Evolutionary conservation across 2,113 vertebrate genomes (phyloP), one percentile per base, ranked within the genome.

Genomic region (Promerops cafer): DNA sequence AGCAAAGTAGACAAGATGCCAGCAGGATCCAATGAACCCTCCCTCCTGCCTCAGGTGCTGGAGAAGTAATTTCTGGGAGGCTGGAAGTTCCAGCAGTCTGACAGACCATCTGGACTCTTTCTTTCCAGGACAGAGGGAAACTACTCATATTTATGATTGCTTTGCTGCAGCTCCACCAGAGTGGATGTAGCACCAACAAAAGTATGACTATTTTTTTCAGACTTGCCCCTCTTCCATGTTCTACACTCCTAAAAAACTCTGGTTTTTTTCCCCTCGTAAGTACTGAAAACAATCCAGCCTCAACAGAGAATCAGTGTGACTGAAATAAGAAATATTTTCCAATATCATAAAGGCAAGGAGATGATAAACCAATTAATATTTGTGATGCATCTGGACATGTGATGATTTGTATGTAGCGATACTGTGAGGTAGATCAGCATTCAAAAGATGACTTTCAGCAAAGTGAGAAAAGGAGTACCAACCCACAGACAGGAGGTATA

Each of bases 191-290:
- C 35, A 87, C 7, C 24, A 63, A 49, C 3, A 2, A 60, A 28
- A 57, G 35, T 17, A 28, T 0, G 1, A 66, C 17, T 42, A 17
- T 9, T 45, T 45, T 49, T 80, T 91, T 57, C 56, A 94, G 40
- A 54, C 19, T 66, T 54, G 4, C 4, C 16, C 6, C 17, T 88
- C n/a, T 79, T 83, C 66, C 42, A 54, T 11, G 8, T 49, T 57
- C 54, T 60, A 56, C 16, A 23, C 33, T 57, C 13, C 40, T 61
- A 40, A 80, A 79, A 57, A 56, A 8, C 1, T 5, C 50, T 1
- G 0, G 1, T 13, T 39, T 64, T 45, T 68, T 21, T 7, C 2
- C 3, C 3, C 10, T 35, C 2, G 2, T 6, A 71, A 59, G 37
- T 37, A 80, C 18, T 78, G 72, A 84, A 70, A 84, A 59, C 39